A percentile compares a stretch with the other conserved stretches of the same genome.
These are phyloP conservation scores for Nomada ferruginata DNA, from an alignment of 2,888 invertebrate species.

Conservation along the genomic window DNA sequence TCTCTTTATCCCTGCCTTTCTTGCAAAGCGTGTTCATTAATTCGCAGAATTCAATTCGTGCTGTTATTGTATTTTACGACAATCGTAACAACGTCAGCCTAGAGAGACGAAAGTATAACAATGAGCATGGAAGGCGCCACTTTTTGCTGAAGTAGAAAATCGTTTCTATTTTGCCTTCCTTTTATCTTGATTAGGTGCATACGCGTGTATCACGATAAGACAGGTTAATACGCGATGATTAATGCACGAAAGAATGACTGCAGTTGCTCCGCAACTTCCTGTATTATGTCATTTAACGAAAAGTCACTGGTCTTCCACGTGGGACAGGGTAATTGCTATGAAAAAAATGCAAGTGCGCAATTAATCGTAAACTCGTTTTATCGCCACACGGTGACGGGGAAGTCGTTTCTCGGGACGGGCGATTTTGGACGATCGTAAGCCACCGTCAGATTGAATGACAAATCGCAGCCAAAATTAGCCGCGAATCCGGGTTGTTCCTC, in stretches of 20 bases:
- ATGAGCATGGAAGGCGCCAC: neutral
- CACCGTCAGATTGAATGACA: constrained; percentile 12
- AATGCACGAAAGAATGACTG: neutral
- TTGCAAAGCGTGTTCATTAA: constrained; percentile 46
- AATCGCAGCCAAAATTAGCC: constrained; percentile 40
- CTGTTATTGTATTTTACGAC: neutral
- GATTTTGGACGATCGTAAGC: neutral
- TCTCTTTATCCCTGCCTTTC: constrained; percentile 8
- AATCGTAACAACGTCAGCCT: no score
- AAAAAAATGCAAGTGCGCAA: neutral
- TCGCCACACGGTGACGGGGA: neutral
- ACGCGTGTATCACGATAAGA: neutral
- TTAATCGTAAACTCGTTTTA: constrained; percentile 14
- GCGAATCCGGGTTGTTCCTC: constrained; percentile 4
- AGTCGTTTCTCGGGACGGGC: neutral
- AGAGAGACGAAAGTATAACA: no score
- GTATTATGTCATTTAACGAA: neutral
- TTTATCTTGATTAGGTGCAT: neutral
- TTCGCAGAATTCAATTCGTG: constrained; percentile 23
- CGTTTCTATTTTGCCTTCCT: neutral
- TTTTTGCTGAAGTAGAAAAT: neutral
- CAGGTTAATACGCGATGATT: constrained; percentile 4
- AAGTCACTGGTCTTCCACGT: neutral
- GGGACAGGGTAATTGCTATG: neutral
- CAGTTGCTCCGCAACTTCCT: neutral